Conservation (phyloP, 2,113 vertebrate genomes). For the Circaetus cinerascens region DNA sequence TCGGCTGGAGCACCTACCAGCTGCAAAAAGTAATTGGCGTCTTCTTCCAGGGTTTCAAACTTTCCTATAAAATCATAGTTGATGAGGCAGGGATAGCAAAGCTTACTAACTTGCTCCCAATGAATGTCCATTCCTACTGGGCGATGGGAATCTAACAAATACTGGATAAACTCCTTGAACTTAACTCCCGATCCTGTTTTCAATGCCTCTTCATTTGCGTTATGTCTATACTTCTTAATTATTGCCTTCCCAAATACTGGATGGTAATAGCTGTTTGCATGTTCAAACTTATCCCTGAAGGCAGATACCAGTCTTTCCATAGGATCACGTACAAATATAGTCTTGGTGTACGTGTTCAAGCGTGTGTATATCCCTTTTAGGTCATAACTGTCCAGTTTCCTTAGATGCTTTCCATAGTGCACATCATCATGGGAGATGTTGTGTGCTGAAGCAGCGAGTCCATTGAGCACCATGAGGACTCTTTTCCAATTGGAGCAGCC, state of each 20-base stretch:
- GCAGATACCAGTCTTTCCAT: slow-evolving; percentile 82
- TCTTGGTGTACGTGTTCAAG: slow-evolving; percentile 74
- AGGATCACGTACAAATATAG: slow-evolving; percentile 79
- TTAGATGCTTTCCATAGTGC: slow-evolving; percentile 77
- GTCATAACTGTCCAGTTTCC: slow-evolving; percentile 74
- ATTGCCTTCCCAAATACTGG: slow-evolving; percentile 79
- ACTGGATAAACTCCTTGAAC: slow-evolving; percentile 77
- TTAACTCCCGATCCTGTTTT: slow-evolving; percentile 76
- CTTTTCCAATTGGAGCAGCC: slow-evolving; percentile 81
- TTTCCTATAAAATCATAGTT: slow-evolving; percentile 79
- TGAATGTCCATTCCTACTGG: slow-evolving; percentile 83
- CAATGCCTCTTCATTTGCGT: slow-evolving; percentile 63
- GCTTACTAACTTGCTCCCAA: slow-evolving; percentile 78
- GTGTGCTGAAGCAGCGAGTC: slow-evolving; percentile 60
- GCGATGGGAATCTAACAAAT: slow-evolving; percentile 73
- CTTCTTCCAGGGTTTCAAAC: slow-evolving; percentile 78
- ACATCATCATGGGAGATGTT: slow-evolving; percentile 77
- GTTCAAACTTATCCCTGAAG: slow-evolving; percentile 83
- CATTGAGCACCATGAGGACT: slow-evolving; percentile 74
- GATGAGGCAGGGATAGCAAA: slow-evolving; percentile 79
- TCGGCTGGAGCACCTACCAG: slow-evolving; percentile 71
- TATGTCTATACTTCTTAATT: slow-evolving; percentile 76
- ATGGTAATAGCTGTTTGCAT: slow-evolving; percentile 80
- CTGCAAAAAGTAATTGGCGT: slow-evolving; percentile 76
- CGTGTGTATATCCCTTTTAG: slow-evolving; percentile 68